These are phyloP conservation scores for Eledona agricola DNA, from an alignment of 2,888 invertebrate genomes.

Conservation along the genomic window DNA sequence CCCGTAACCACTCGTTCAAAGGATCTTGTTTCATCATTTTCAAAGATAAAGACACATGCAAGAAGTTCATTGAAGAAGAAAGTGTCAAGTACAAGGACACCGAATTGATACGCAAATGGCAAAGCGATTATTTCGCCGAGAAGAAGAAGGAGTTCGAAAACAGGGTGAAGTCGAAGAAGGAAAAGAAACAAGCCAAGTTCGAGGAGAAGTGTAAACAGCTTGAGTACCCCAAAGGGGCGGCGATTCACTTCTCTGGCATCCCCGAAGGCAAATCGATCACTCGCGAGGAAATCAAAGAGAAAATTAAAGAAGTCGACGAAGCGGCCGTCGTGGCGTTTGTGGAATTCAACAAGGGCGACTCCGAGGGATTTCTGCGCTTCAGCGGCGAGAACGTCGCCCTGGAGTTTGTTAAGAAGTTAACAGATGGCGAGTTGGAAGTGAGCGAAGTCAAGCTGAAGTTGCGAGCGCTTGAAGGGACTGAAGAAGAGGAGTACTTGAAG, in stretches of 20 bases:
- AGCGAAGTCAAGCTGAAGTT: slow-evolving; percentile 63
- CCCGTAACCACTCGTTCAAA: slow-evolving; percentile 76
- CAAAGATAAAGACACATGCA: slow-evolving; percentile 80
- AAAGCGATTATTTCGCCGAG: slow-evolving; percentile 72
- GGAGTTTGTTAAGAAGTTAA: slow-evolving; percentile 70
- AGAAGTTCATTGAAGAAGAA: slow-evolving; percentile 77
- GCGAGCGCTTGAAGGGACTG: slow-evolving; percentile 73
- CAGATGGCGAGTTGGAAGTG: slow-evolving; percentile 64
- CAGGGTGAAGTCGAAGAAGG: slow-evolving; percentile 64
- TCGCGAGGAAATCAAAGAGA: slow-evolving; percentile 79
- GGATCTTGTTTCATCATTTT: slow-evolving; percentile 94
- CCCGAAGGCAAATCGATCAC: slow-evolving; percentile 66
- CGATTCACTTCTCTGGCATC: slow-evolving; percentile 75
- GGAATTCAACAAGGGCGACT: slow-evolving; percentile 78
- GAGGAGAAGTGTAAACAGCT: slow-evolving; percentile 56
- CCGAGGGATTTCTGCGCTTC: slow-evolving; percentile 77
- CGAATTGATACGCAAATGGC: slow-evolving; percentile 75
- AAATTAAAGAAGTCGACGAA: slow-evolving; percentile 69
- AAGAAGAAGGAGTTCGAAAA: slow-evolving; percentile 75
- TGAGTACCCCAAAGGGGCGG: slow-evolving; percentile 76
- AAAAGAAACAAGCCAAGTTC: slow-evolving; percentile 65
- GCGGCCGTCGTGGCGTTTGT: slow-evolving; percentile 75
- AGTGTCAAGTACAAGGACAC: slow-evolving; percentile 71
- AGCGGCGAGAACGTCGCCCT: slow-evolving; percentile 75
- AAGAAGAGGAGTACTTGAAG: slow-evolving; percentile 72